These are phyloP conservation scores for Rousettus madagascariensis DNA, from an alignment of 2,797 vertebrate species.

Conservation along the genomic window DNA sequence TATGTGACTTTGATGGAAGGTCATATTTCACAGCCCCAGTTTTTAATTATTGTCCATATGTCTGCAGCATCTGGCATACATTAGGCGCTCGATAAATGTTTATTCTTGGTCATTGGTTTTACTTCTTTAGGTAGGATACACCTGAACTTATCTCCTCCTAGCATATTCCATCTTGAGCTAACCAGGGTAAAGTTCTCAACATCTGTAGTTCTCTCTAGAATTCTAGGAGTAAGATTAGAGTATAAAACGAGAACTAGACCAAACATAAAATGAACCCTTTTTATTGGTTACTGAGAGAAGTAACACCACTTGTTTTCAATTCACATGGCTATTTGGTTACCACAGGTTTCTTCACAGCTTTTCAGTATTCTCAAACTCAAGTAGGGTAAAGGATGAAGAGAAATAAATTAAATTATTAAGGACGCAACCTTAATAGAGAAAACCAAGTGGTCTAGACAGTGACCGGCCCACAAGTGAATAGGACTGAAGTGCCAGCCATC, in stretches of 20 bases:
- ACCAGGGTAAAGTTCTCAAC: not conserved
- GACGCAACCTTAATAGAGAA: not conserved
- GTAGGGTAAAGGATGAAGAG: not conserved
- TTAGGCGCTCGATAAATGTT: not conserved
- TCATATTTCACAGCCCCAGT: not conserved
- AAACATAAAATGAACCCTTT: not conserved
- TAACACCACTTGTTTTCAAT: not conserved
- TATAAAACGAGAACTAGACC: not conserved
- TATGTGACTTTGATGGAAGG: not conserved
- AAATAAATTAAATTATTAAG: not conserved
- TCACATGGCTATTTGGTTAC: not conserved
- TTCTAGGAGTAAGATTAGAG: not conserved
- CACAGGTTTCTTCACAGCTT: not conserved
- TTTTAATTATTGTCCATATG: not conserved
- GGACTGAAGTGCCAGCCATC: not conserved
- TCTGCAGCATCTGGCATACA: not conserved
- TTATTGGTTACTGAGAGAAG: not conserved
- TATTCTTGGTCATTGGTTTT: not conserved
- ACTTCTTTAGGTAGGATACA: not conserved
- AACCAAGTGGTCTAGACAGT: not conserved
- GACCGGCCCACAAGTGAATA: not conserved
- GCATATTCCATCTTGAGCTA: not conserved
- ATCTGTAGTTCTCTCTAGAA: not conserved
- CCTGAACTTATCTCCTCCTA: not conserved
- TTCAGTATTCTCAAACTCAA: not conserved